Base-by-base conservation (phyloP, 2,888 invertebrate genomes). In the Tricholauxania praeusta region DNA sequence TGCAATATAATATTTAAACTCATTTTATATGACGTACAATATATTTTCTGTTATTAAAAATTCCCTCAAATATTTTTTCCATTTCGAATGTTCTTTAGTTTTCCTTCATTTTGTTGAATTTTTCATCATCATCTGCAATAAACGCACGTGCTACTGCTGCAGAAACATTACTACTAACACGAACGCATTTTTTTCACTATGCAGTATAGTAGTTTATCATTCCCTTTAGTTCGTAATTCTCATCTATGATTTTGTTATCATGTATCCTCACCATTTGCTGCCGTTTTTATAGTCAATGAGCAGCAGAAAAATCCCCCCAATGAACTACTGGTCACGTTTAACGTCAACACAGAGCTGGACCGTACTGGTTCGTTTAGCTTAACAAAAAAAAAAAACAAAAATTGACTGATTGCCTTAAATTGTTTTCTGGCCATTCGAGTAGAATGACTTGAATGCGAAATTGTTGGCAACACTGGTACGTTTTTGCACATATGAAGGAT, bases 321-420 rank as follows among this genome's bases (percentile, higher is more conserved):
- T 19, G 3, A 12, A n/a, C 32, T 48, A 48, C 55, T 39, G 57
- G 57, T 67, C 67, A 67, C 67, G 67, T 67, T 22, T 57, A 22
- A 15, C 67, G n/a, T 17, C 57, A 64, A 64, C 51, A 10, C 39
- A 39, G 64, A 57, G 55, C 57, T 57, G 64, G 47, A 57, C 48
- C 67, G 39, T 39, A 39, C 39, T 39, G 39, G 7, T 39, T 39
- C 39, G 39, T 39, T 39, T 39, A 67, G 47, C 39, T 55, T 47
- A 17, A n/a, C 55, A 28, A 47, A 14, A 22, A 19, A 57, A 74
- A 39, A 10, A 39, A 39, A 10, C 6, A 39, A 39, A 39, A 8
- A 39, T 39, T 79, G 76, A 80, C 79, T 82, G 80, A 82, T 82
- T 82, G 81, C 78, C 78, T 79, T 74, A 80, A 82, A 82, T 82